These are phyloP conservation scores for Caenorhabditis sp. DNA, from an alignment of 2,888 invertebrate genomes.

Conservation along the genomic window DNA sequence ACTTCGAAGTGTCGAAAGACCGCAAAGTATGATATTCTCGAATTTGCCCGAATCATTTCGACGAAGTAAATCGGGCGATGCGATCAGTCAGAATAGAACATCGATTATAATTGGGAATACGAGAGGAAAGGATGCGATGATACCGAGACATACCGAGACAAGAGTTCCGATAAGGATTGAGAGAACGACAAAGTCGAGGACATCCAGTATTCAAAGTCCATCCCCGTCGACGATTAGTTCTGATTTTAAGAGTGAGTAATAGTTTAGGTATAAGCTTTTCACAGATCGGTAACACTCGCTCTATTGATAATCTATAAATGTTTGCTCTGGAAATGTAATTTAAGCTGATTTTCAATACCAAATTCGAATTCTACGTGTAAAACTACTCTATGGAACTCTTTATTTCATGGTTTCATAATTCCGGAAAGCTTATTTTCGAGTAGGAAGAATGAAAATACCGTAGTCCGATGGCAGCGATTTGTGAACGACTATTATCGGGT, in stretches of 20 bases:
- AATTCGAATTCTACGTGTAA: no score
- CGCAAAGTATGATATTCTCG: slow-evolving; percentile 47
- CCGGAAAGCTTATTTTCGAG: no score
- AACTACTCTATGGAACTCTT: no score
- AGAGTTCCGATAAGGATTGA: slow-evolving; percentile 37
- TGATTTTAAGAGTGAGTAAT: slow-evolving; percentile 32
- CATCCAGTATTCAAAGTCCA: slow-evolving; percentile 6
- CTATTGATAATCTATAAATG: no score
- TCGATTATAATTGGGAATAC: slow-evolving; percentile 1
- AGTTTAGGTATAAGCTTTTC: no score
- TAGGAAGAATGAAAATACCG: no score
- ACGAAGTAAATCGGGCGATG: slow-evolving; percentile 28
- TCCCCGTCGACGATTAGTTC: neutral
- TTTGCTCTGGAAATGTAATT: no score
- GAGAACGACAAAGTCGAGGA: slow-evolving; percentile 7
- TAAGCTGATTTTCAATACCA: no score
- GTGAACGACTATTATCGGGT: no score
- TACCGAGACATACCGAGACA: slow-evolving; percentile 26
- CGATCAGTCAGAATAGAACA: slow-evolving; percentile 6
- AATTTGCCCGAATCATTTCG: slow-evolving; percentile 11
- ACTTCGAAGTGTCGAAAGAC: slow-evolving; percentile 21
- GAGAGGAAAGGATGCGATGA: slow-evolving; percentile 1
- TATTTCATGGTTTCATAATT: no score
- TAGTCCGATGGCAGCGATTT: no score
- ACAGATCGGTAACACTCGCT: no score